Evolutionary conservation across 2,113 vertebrate genomes (phyloP).

Genomic region (Phylloscopus trochiloides): DNA sequence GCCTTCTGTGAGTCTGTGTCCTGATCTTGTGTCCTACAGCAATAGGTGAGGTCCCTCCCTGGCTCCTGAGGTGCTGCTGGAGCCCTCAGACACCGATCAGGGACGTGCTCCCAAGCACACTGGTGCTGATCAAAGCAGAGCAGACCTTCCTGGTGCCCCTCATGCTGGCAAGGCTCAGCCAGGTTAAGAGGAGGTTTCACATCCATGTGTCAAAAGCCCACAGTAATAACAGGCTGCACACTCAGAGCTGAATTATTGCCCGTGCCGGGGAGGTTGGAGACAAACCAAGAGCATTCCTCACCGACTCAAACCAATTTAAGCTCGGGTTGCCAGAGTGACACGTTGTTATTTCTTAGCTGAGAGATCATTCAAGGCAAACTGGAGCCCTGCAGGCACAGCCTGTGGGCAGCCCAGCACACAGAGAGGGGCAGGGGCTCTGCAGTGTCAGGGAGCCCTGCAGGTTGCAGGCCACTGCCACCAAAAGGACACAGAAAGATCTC

Average conservation of each 20-base stretch:
- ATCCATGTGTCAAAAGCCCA: not conserved
- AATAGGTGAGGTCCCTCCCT: not conserved
- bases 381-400: not conserved
- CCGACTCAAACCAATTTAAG: not conserved
- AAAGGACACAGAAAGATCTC: not conserved
- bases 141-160: not conserved
- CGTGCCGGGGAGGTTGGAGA: not conserved
- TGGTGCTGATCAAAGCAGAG: not conserved
- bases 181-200: not conserved
- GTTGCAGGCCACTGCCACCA: not conserved
- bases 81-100: fast-evolving
- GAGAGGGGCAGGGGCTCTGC: not conserved
- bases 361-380: not conserved
- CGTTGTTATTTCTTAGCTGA: not conserved
- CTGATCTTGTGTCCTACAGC: too few relatives aligned
- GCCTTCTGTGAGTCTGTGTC: too few relatives aligned
- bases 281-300: not conserved
- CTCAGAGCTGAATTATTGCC: not conserved
- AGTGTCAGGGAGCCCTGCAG: not conserved
- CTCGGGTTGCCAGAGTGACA: conserved; percentile 18
- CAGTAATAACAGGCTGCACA: not conserved
- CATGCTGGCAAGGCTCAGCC: not conserved
- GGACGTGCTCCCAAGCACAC: not conserved
- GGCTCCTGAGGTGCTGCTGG: not conserved
- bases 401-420: not conserved